Evolutionary conservation across 35 echinoderm and acorn worm species (phyloP).

Genomic region (Amphiura filiformis): DNA sequence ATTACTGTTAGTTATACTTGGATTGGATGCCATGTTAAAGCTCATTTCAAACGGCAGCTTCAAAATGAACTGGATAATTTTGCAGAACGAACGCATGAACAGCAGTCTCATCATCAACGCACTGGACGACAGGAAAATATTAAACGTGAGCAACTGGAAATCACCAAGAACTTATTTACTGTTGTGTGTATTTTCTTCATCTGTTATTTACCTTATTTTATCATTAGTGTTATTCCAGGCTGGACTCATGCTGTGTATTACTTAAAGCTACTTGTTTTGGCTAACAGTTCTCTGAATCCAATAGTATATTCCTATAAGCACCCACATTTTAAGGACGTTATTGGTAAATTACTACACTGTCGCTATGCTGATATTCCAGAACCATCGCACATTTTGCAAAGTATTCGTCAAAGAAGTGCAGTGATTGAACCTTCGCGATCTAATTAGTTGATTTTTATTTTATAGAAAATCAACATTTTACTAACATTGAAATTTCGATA

Average conservation of each 20-base stretch:
- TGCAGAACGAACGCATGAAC: no score
- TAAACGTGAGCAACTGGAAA: constrained; percentile 36
- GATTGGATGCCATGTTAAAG: constrained; percentile 21
- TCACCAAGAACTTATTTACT: constrained; percentile 70
- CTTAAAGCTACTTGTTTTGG: constrained; percentile 5
- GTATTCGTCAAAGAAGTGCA: not conserved
- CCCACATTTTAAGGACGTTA: constrained; percentile 53
- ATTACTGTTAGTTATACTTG: not conserved
- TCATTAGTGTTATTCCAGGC: not conserved
- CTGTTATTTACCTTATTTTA: constrained; percentile 52
- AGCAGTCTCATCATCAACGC: not conserved
- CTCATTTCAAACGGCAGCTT: constrained; percentile 40
- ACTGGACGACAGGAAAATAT: constrained; percentile 10
- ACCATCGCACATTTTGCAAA: constrained; percentile 26
- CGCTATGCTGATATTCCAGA: constrained; percentile 43
- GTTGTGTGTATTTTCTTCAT: constrained; percentile 54
- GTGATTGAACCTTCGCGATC: no score
- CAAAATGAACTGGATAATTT: not conserved
- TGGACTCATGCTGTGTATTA: not conserved
- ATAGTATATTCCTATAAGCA: constrained; percentile 62
- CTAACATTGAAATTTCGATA: no score
- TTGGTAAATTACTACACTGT: constrained; percentile 43
- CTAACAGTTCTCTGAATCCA: constrained; percentile 62
- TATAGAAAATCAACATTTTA: no score
- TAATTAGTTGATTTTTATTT: no score